These are phyloP conservation scores for Pseudomugil tenellus DNA, from an alignment of 2,797 vertebrate species.

Conservation along the genomic window DNA sequence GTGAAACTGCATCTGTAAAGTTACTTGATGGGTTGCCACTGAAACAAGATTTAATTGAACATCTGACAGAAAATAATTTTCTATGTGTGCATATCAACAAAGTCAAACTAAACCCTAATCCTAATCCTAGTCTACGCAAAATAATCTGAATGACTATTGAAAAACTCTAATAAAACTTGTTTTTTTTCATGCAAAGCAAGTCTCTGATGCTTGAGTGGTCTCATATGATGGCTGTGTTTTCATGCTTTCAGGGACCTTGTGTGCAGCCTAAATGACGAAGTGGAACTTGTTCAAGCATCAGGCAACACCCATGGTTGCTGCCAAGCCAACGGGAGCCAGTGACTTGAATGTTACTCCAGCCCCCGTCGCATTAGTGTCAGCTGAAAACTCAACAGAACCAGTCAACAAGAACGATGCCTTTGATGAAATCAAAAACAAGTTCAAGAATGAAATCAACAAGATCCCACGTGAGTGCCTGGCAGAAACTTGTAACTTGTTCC, in stretches of 20 bases:
- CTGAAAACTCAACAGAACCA: slow-evolving; percentile 87
- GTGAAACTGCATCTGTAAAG: not conserved
- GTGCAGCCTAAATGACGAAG: slow-evolving; percentile 79
- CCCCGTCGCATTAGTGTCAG: slow-evolving; percentile 73
- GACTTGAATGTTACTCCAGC: slow-evolving; percentile 75
- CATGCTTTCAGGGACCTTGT: slow-evolving; percentile 63
- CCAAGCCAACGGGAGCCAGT: slow-evolving; percentile 77
- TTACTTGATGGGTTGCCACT: too few species aligned
- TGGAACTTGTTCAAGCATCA: slow-evolving; percentile 82
- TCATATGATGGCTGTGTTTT: not conserved
- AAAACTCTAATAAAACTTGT: not conserved
- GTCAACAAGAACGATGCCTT: slow-evolving; percentile 89
- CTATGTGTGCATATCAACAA: not conserved
- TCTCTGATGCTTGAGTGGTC: too few species aligned
- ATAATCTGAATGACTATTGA: not conserved
- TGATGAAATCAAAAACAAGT: slow-evolving; percentile 91
- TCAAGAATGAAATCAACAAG: slow-evolving; percentile 94
- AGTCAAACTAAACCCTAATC: not conserved
- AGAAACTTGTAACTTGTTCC: slow-evolving; percentile 22
- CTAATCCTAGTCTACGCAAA: too few species aligned
- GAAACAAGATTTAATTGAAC: not conserved
- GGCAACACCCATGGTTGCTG: slow-evolving; percentile 81
- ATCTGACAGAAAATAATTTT: not conserved
- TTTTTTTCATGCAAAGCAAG: not conserved
- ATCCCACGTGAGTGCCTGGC: slow-evolving; percentile 89